Evolutionary conservation across 2,113 vertebrate genomes (phyloP), one percentile per base, ranked within the genome.

Genomic region (Furnarius figulus): DNA sequence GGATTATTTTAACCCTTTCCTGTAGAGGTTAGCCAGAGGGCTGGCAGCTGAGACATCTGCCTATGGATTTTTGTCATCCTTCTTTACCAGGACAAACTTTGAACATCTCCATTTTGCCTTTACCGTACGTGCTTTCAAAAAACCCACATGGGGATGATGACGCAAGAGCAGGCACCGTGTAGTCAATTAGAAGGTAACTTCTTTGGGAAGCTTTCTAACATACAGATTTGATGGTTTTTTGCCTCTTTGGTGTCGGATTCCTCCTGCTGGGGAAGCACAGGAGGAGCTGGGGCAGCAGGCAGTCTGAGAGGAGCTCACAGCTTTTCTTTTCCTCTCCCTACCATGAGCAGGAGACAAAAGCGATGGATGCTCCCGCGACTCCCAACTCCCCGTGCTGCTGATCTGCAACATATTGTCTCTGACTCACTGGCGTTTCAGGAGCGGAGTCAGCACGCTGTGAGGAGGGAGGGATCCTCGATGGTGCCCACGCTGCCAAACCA

Each of bases 1-100:
- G 8, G 62, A 5, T 24, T 11, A 4, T 35, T 87, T 96, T 96
- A 96, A 95, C 93, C 75, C 96, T 50, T 70, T 87, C 71, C 89
- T n/a, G 12, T 9, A 18, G 33, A 18, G 52, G 31, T 30, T 44
- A 82, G 89, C 73, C 47, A 13, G 47, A 40, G 65, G 56, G 12
- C 35, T n/a, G 44, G 65, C 50, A 85, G 39, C 61, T 1, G 15
- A 53, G 74, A 77, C 14, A 8, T n/a, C 50, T 52, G 15, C 49
- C 83, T 52, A 10, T 17, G n/a, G 37, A 7, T 15, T 62, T n/a
- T 8, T 58, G 46, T 12, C 84, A 30, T 23, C 58, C 39, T 35
- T 9, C 55, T 49, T 40, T 59, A 66, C 30, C 73, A 39, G 53
- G 37, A 70, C 58, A 62, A 79, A 30, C 63, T 67, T 19, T 2